Conservation (phyloP, 2,797 vertebrate species). For the Emys orbicularis region DNA sequence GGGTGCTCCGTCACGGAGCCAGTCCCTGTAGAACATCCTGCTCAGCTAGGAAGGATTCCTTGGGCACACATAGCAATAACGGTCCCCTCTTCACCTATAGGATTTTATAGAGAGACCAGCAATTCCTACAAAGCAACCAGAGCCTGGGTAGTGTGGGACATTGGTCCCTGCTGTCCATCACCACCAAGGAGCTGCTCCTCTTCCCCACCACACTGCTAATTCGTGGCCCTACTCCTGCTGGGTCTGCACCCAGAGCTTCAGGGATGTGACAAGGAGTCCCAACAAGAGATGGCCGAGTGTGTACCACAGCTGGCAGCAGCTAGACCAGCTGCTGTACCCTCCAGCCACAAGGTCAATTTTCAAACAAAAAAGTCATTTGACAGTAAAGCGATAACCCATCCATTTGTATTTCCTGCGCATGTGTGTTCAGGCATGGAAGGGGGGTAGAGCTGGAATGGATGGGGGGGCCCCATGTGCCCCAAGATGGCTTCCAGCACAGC, state of each 20-base stretch:
- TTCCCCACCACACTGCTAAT: background rate
- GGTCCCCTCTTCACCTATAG: background rate
- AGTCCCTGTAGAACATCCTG: slow-evolving; percentile 21
- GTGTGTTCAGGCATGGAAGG: background rate
- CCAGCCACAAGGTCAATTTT: background rate
- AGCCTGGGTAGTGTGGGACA: slow-evolving; percentile 13
- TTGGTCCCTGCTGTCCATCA: background rate
- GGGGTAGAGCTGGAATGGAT: background rate
- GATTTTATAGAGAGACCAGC: slow-evolving; percentile 5
- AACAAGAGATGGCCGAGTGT: fast-evolving
- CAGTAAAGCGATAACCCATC: slow-evolving; percentile 63
- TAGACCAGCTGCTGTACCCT: background rate
- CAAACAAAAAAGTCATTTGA: slow-evolving; percentile 26
- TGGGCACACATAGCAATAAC: background rate
- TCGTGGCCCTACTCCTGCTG: background rate
- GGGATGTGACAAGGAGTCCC: background rate
- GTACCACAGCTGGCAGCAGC: fast-evolving
- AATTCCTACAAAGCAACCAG: slow-evolving; percentile 64
- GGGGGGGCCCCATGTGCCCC: background rate
- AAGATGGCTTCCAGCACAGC: background rate
- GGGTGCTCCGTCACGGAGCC: slow-evolving; percentile 1
- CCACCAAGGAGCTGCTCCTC: background rate
- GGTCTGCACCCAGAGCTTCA: background rate
- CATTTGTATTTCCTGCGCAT: background rate
- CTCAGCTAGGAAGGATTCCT: slow-evolving; percentile 17